Evolutionary conservation across 2,113 vertebrate genomes (phyloP).

Genomic region (Rhinolophus sinicus): DNA sequence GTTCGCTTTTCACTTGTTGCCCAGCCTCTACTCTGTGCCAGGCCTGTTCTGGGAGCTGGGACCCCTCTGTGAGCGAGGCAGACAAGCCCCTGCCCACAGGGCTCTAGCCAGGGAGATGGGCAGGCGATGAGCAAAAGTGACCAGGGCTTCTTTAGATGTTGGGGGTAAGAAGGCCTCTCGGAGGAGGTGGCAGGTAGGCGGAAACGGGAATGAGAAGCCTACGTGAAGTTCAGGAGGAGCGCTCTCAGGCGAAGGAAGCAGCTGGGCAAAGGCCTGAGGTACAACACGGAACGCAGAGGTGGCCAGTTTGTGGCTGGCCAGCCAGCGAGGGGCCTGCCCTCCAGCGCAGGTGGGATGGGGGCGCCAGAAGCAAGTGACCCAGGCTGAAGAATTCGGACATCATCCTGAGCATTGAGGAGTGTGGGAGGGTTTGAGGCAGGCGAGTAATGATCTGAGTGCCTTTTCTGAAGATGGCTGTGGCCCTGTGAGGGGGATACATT

Average conservation of each 20-base stretch:
- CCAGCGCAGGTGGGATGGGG: rapidly evolving
- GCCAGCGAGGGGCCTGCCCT: rapidly evolving
- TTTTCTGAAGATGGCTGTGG: neutral
- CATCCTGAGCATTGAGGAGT: neutral
- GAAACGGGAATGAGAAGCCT: neutral
- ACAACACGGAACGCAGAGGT: neutral
- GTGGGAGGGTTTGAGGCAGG: neutral
- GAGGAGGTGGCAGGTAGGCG: neutral
- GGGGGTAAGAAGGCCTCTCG: neutral
- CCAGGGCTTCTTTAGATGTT: too few species aligned
- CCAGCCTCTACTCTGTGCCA: neutral
- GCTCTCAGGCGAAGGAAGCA: neutral
- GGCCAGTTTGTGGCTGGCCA: rapidly evolving
- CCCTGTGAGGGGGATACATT: neutral
- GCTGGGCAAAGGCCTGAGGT: neutral
- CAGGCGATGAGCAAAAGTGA: too few species aligned
- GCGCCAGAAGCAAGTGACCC: neutral
- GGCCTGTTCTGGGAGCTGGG: neutral
- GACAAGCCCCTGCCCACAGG: neutral
- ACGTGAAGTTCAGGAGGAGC: neutral
- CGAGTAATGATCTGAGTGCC: neutral
- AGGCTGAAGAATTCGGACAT: neutral
- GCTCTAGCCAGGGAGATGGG: neutral
- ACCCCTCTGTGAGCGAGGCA: neutral
- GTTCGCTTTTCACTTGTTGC: neutral